phyloP scores from a whole-genome alignment of 2,888 invertebrate genomes.

The Acanthoscelides obtectus region DNA sequence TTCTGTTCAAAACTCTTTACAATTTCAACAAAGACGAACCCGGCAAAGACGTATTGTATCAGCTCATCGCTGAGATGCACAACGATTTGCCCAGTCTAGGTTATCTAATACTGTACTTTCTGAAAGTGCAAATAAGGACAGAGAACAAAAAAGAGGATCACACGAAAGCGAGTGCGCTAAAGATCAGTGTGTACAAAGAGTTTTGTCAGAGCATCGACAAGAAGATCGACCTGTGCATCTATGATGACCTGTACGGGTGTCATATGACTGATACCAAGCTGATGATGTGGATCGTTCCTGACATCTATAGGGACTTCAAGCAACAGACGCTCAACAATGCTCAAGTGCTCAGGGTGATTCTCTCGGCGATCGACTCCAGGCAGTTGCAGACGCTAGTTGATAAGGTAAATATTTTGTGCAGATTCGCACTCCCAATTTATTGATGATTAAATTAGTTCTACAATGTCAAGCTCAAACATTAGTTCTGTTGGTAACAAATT shows the following conservation, averaged over 20 bases:
- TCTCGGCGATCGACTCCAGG: constrained; percentile 83
- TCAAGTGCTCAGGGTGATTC: constrained; percentile 81
- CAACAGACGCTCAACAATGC: constrained; percentile 83
- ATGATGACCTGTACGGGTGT: constrained; percentile 80
- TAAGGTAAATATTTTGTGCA: constrained; percentile 57
- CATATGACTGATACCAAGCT: constrained; percentile 85
- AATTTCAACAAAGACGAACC: constrained; percentile 65
- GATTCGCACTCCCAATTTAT: too few species aligned
- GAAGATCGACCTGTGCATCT: constrained; percentile 68
- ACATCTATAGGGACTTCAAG: constrained; percentile 87
- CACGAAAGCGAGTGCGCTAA: constrained; percentile 58
- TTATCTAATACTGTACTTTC: constrained; percentile 82
- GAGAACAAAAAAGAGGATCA: constrained; percentile 51
- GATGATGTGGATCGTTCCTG: constrained; percentile 89
- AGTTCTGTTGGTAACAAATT: too few species aligned
- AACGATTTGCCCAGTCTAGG: constrained; percentile 68
- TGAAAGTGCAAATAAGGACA: constrained; percentile 69
- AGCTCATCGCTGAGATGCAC: constrained; percentile 77
- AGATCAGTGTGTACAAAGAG: constrained; percentile 82
- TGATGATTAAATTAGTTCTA: too few species aligned
- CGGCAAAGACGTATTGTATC: constrained; percentile 68
- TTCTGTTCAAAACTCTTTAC: constrained; percentile 79
- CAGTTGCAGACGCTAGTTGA: constrained; percentile 90
- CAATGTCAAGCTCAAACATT: too few species aligned
- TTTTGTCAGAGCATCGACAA: constrained; percentile 75